Base-by-base conservation (phyloP, 2,113 vertebrate species). In the Orycteropus afer region DNA sequence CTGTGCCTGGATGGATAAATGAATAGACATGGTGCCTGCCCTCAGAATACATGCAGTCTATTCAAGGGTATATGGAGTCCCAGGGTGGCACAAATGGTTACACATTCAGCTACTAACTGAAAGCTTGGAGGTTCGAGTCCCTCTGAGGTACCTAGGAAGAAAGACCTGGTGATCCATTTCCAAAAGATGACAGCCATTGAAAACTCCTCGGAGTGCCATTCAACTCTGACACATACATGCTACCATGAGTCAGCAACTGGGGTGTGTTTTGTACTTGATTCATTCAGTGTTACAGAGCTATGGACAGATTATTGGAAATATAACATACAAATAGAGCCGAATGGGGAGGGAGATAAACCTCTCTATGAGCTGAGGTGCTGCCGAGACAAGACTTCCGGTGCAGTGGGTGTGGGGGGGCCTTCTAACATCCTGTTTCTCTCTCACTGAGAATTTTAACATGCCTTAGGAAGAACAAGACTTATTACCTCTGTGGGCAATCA, bases 321-420 rank as follows among this genome's bases (percentile, higher is more conserved):
- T 34, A n/a, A 1, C 22, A 73, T 20, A 67, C 5, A 40, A 71
- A 71, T 23, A 23, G 18, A 71, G 23, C 79, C 9, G 9, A 1
- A 0, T 40, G 10, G 22, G 15, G 5, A n/a, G 14, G 11, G 7
- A 20, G 13, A 12, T 7, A 29, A 22, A 17, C 5, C 20, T 40
- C 42, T 40, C 14, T 23, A 1, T 14, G 0, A n/a, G 40, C 65
- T n/a, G 63, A 73, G 67, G 8, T 1, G 42, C 20, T 6, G 12
- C 25, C 1, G 3, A 20, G 42, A 25, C 32, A 8, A 11, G 20
- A 67, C 71, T 34, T 14, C 0, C 3, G 57, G 78, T 3, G 13
- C 25, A 2, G 12, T 15, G 0, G 15, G 22, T 12, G 7, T 3
- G 4, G 1, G n/a, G 47, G 11, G 0, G 2, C 5, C 77, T 25